phyloP scores from a whole-genome alignment of 2,113 vertebrate species.

The Cepphus grylle region DNA sequence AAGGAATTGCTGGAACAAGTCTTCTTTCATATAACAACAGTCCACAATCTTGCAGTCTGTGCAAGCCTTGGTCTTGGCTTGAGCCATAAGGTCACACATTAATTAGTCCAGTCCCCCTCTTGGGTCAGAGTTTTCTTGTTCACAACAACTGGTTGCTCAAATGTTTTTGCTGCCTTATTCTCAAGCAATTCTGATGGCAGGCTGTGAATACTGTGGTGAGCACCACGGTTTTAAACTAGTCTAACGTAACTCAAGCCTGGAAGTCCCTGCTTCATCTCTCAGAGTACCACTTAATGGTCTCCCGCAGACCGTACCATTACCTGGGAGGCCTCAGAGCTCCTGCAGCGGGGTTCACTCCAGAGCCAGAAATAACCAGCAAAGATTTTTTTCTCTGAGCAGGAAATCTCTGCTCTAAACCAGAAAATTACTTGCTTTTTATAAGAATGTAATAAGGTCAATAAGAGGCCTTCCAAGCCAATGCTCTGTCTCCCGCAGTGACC shows the following conservation, averaged over 20 bases:
- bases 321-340: conserved; percentile 3
- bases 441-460: conserved; percentile 26
- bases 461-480: conserved; percentile 29
- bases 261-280: not conserved
- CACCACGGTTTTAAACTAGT: not conserved
- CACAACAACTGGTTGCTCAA: not conserved
- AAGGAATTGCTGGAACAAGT: not conserved
- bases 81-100: not conserved
- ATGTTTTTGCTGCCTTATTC: conserved; percentile 4
- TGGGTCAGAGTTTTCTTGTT: not conserved
- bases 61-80: conserved; percentile 15
- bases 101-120: conserved; percentile 17
- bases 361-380: conserved; percentile 10
- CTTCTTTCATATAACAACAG: not conserved
- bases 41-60: not conserved
- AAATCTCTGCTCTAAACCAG: conserved; percentile 44
- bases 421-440: conserved; percentile 43
- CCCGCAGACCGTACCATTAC: not conserved
- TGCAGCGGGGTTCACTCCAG: not conserved
- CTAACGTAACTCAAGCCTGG: not conserved
- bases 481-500: not conserved
- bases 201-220: not conserved
- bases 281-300: conserved; percentile 14
- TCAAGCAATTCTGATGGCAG: not conserved
- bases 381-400: not conserved